Percentiles rank a stretch among this genome's conserved stretches.
phyloP scores from a whole-genome alignment of 1,140 invertebrate genomes.

The Musca vetustissima region DNA sequence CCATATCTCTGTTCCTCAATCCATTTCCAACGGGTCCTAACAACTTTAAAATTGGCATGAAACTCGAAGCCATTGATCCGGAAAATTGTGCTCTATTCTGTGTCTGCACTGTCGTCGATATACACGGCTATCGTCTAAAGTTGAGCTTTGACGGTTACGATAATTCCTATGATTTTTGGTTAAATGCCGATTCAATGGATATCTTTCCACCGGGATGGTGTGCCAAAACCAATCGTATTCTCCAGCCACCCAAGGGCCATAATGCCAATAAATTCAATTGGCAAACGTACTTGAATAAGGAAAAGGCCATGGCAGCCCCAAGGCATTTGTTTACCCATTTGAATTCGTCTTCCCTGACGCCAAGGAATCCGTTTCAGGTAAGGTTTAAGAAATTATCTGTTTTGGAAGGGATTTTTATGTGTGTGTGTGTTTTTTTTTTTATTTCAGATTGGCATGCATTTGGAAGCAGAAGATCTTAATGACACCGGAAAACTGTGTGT shows the following conservation, averaged over 20 bases:
- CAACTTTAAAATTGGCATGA: constrained; percentile 82
- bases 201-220: constrained; percentile 95
- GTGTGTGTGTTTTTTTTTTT: constrained; percentile 45
- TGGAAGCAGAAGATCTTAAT: constrained; percentile 93
- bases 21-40: constrained; percentile 72
- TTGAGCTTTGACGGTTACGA: constrained; percentile 92
- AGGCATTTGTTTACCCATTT: constrained; percentile 71
- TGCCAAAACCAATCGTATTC: constrained; percentile 72
- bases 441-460: constrained; percentile 80
- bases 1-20: constrained; percentile 77
- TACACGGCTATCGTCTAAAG: constrained; percentile 78
- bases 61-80: constrained; percentile 92
- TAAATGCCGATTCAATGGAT: constrained; percentile 85
- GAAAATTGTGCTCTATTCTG: constrained; percentile 87
- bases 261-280: constrained; percentile 73
- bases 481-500: constrained; percentile 84
- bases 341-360: constrained; percentile 37
- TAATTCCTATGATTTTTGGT: constrained; percentile 91
- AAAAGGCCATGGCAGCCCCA: constrained; percentile 76
- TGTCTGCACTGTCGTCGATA: constrained; percentile 82
- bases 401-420: constrained; percentile 51
- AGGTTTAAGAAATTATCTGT: constrained; percentile 40
- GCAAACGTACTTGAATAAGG: constrained; percentile 79
- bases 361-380: constrained; percentile 45
- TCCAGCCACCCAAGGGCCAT: constrained; percentile 76